Percentiles rank a stretch among this genome's conserved stretches.
Conservation (phyloP, 2,797 vertebrate genomes). For the Heterohyrax brucei region DNA sequence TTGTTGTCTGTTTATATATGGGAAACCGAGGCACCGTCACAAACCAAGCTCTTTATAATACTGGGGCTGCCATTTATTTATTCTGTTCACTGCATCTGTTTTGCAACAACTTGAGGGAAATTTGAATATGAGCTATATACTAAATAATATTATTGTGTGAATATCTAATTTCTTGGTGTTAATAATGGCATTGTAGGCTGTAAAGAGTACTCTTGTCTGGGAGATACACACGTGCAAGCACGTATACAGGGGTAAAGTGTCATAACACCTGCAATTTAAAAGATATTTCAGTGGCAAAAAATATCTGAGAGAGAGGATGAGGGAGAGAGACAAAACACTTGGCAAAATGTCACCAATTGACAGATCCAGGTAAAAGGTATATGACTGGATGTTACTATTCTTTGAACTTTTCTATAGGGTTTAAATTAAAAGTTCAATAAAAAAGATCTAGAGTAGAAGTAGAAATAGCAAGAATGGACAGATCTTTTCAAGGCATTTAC, state of each 20-base stretch:
- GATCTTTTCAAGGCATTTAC: slow-evolving; percentile 15
- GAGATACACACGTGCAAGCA: background rate
- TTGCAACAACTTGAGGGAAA: slow-evolving; percentile 22
- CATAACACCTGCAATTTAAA: background rate
- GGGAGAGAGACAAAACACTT: background rate
- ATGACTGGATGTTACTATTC: background rate
- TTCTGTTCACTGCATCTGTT: background rate
- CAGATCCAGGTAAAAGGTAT: background rate
- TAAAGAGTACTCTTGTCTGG: background rate
- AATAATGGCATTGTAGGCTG: background rate
- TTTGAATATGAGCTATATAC: background rate
- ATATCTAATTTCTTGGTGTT: background rate
- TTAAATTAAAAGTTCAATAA: background rate
- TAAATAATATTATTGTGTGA: background rate
- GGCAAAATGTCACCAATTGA: background rate
- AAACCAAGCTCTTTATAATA: background rate
- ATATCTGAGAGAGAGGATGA: background rate
- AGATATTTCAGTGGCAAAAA: background rate
- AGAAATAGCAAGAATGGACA: slow-evolving; percentile 28
- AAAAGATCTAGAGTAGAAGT: background rate
- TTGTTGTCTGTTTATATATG: background rate
- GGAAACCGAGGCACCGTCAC: background rate
- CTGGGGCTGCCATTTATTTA: background rate
- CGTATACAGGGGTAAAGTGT: background rate
- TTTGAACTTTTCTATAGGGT: slow-evolving; percentile 21